Evolutionary conservation across 2,888 invertebrate species (phyloP).

Genomic region (Cephus sareptanus): DNA sequence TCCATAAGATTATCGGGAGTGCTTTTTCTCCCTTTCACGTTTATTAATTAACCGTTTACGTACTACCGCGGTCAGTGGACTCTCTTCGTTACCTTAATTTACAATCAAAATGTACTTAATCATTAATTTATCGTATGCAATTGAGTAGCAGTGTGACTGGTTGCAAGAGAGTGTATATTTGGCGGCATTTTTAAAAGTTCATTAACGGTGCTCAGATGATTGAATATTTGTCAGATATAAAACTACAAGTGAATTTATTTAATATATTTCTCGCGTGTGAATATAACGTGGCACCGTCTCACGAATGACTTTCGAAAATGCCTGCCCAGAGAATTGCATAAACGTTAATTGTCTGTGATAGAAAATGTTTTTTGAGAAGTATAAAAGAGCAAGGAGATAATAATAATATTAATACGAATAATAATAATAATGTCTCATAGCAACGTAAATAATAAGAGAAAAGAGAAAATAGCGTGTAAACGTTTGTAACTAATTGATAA

Average conservation of each 20-base stretch:
- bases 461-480: slow-evolving; percentile 19
- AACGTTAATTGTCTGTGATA: slow-evolving; percentile 56
- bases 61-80: neutral
- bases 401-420: neutral
- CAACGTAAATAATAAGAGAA: neutral
- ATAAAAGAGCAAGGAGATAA: neutral
- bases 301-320: neutral
- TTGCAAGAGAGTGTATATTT: slow-evolving; percentile 12
- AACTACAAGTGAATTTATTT: neutral
- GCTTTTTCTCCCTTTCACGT: neutral
- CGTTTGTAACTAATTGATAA: slow-evolving; percentile 36
- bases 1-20: neutral
- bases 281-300: neutral
- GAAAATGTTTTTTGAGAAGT: slow-evolving; percentile 42
- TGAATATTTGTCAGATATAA: neutral
- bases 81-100: slow-evolving; percentile 19
- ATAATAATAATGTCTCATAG: neutral
- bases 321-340: slow-evolving; percentile 37
- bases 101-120: slow-evolving; percentile 25
- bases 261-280: slow-evolving; percentile 2
- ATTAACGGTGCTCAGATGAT: neutral
- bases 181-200: neutral
- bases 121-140: slow-evolving; percentile 7
- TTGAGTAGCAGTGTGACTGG: slow-evolving; percentile 9
- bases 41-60: slow-evolving; percentile 3